These are phyloP conservation scores for Drosophila tanythrix DNA, from an alignment of 2,888 invertebrate species.

Conservation along the genomic window DNA sequence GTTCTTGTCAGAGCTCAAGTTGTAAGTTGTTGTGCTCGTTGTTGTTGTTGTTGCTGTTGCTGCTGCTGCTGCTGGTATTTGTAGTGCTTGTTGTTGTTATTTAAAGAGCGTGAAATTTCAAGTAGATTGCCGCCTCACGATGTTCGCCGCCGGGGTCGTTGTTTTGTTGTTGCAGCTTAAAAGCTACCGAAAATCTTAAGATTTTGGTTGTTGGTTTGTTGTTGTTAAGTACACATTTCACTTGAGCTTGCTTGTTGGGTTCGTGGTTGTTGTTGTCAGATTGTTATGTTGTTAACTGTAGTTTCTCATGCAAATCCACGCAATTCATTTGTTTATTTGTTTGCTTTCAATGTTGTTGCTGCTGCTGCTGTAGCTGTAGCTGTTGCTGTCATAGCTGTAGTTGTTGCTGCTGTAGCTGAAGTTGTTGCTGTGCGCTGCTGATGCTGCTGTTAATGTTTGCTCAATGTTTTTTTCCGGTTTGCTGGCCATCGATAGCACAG, in stretches of 20 bases:
- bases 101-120: conserved; percentile 77
- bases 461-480: conserved; percentile 69
- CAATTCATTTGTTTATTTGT: conserved; percentile 56
- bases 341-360: conserved; percentile 42
- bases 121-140: conserved; percentile 71
- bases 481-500: conserved; percentile 60
- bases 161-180: conserved; percentile 21
- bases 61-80: conserved; percentile 16
- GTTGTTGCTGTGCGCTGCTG: conserved; percentile 15
- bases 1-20: conserved; percentile 48
- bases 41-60: conserved; percentile 31
- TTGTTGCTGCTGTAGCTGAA: conserved; percentile 30
- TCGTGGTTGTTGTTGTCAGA: conserved; percentile 17
- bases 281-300: conserved; percentile 59
- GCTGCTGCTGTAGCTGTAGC: conserved; percentile 26
- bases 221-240: conserved; percentile 56
- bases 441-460: conserved; percentile 38
- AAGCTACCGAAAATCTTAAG: conserved; percentile 68
- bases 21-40: conserved; percentile 14
- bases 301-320: conserved; percentile 77
- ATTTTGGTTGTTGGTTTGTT: conserved; percentile 29
- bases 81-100: conserved; percentile 54
- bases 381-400: conserved; percentile 22
- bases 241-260: conserved; percentile 41
- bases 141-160: conserved; percentile 38